Percentiles rank a stretch among this genome's conserved stretches.
Evolutionary conservation across 2,888 invertebrate genomes (phyloP).

Genomic region (Pseudoips prasinana): DNA sequence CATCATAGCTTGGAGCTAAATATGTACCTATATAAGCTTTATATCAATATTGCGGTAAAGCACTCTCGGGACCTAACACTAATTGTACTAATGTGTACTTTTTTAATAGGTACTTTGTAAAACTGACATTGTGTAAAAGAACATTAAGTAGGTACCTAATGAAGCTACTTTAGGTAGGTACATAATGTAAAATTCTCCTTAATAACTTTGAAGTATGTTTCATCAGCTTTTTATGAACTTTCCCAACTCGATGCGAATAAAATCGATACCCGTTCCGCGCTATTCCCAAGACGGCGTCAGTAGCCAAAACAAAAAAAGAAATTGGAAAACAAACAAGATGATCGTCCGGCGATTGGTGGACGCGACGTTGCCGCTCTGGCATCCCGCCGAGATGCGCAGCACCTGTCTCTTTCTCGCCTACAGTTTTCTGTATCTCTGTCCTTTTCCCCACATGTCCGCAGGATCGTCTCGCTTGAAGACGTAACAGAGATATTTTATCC

Average conservation of each 20-base stretch:
- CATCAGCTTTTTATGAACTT: too few relatives aligned
- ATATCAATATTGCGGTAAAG: too few relatives aligned
- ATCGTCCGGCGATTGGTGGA: conserved; percentile 72
- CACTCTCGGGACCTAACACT: too few relatives aligned
- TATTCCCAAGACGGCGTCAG: conserved; percentile 26
- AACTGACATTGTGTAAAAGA: too few relatives aligned
- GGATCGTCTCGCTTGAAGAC: conserved; percentile 79
- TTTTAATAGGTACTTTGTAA: too few relatives aligned
- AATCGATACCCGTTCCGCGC: conserved; percentile 33
- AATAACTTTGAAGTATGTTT: too few relatives aligned
- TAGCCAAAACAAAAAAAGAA: conserved; percentile 46
- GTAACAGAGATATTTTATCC: conserved; percentile 78
- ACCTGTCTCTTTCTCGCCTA: conserved; percentile 41
- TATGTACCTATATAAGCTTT: too few relatives aligned
- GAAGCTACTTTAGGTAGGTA: too few relatives aligned
- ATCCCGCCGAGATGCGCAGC: conserved; percentile 65
- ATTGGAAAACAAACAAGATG: conserved; percentile 63
- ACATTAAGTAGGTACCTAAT: too few relatives aligned
- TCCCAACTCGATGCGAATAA: conserved; percentile 2
- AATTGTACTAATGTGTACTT: too few relatives aligned
- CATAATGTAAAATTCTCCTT: too few relatives aligned
- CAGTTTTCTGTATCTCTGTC: conserved; percentile 32
- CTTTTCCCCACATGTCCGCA: conserved; percentile 62
- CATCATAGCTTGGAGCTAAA: too few relatives aligned
- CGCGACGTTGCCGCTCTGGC: conserved; percentile 75